Conservation (phyloP, 2,113 vertebrate genomes). For the Tragelaphus imberbis region DNA sequence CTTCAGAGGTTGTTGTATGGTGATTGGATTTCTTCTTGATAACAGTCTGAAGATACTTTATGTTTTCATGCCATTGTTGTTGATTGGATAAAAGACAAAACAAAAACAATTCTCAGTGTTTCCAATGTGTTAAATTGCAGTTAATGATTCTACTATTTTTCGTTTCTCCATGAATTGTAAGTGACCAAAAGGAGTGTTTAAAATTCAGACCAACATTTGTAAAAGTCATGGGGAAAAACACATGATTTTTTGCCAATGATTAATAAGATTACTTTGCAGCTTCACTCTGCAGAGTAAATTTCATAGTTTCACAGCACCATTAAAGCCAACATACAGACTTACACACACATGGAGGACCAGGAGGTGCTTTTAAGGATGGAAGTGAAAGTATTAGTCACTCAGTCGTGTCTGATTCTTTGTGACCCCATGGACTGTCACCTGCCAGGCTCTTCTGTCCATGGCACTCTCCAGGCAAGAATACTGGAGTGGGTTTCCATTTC, state of each 20-base stretch:
- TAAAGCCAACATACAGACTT: not conserved
- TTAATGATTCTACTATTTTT: not conserved
- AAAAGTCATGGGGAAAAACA: not conserved
- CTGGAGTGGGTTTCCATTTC: not conserved
- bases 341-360: rapidly evolving
- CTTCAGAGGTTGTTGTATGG: not conserved
- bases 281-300: not conserved
- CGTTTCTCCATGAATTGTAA: not conserved
- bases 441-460: not conserved
- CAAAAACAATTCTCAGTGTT: not conserved
- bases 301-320: not conserved
- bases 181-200: not conserved
- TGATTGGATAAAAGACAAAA: not conserved
- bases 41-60: not conserved
- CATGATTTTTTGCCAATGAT: not conserved
- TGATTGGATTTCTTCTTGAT: not conserved
- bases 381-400: not conserved
- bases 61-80: not conserved
- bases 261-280: not conserved
- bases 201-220: not conserved
- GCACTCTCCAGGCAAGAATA: not conserved
- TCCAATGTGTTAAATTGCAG: not conserved
- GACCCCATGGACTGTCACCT: not conserved
- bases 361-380: not conserved
- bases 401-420: not conserved